Evolutionary conservation across 2,888 invertebrate species (phyloP).

Genomic region (Acrobasis suavella): DNA sequence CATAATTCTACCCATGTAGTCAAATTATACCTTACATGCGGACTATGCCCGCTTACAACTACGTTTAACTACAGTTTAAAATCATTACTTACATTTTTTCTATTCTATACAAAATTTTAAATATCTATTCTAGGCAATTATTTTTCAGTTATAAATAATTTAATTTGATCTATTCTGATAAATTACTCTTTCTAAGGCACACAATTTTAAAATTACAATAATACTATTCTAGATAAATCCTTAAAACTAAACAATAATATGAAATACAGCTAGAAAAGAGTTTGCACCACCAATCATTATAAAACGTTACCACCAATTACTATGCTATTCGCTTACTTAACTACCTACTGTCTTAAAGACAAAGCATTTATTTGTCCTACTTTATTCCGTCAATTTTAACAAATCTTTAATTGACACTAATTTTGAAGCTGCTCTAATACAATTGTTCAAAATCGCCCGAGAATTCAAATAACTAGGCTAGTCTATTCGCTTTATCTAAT

Average conservation of each 20-base stretch:
- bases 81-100: constrained; percentile 49
- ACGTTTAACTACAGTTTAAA: constrained; percentile 61
- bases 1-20: constrained; percentile 57
- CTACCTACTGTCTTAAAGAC: constrained; percentile 52
- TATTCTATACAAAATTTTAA: constrained; percentile 58
- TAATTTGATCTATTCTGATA: constrained; percentile 42
- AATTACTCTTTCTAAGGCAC: constrained; percentile 52
- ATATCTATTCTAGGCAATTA: constrained; percentile 44
- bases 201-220: constrained; percentile 47
- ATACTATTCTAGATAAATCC: constrained; percentile 53
- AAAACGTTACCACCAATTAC: constrained; percentile 58
- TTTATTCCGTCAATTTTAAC: constrained; percentile 41
- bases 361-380: constrained; percentile 40
- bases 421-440: constrained; percentile 69
- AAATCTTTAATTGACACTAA: constrained; percentile 44
- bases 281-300: constrained; percentile 80
- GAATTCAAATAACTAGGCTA: constrained; percentile 56
- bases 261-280: constrained; percentile 65
- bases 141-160: constrained; percentile 38
- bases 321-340: constrained; percentile 56
- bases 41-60: constrained; percentile 60
- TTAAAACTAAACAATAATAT: constrained; percentile 65
- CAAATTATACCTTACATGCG: constrained; percentile 57
- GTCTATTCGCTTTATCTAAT: constrained; percentile 63
- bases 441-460: constrained; percentile 64